Percentiles rank a stretch among this genome's conserved stretches.
These are phyloP conservation scores for Anneissia japonica DNA, from an alignment of 35 echinoderm and acorn worm species.

Conservation along the genomic window DNA sequence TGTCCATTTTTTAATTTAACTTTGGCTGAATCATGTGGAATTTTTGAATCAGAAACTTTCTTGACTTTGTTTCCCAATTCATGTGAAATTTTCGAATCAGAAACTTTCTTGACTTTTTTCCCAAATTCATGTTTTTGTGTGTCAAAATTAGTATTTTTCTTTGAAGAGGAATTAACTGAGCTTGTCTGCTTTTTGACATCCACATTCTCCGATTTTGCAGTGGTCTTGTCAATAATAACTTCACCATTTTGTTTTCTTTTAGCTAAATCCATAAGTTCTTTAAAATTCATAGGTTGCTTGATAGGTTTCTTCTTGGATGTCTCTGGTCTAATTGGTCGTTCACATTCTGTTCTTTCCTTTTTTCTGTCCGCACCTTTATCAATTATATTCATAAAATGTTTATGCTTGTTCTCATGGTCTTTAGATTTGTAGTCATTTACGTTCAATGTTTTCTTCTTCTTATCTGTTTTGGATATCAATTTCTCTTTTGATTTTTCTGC, in stretches of 20 bases:
- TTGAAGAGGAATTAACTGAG: background rate
- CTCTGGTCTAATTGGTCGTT: background rate
- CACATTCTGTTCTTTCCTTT: background rate
- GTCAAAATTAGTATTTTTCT: background rate
- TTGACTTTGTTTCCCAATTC: background rate
- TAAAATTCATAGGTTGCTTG: conserved; percentile 57
- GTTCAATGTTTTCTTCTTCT: background rate
- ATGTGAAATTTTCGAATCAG: background rate
- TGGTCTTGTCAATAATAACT: background rate
- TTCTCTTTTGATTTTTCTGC: conserved; percentile 7
- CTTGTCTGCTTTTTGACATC: conserved; percentile 1
- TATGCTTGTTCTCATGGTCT: conserved; percentile 50
- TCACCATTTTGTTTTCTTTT: conserved; percentile 31
- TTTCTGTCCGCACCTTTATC: conserved; percentile 35
- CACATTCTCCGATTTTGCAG: background rate
- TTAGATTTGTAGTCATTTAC: conserved; percentile 24
- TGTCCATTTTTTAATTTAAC: background rate
- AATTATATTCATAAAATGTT: conserved; percentile 59
- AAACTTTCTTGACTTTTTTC: background rate
- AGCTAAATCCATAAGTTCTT: conserved; percentile 59
- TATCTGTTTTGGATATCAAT: background rate
- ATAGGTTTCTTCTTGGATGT: conserved; percentile 33
- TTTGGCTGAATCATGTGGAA: background rate
- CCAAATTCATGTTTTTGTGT: background rate
- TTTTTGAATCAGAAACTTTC: background rate